Conservation (phyloP, 2,888 invertebrate genomes). For the Drosophila kambysellisi region DNA sequence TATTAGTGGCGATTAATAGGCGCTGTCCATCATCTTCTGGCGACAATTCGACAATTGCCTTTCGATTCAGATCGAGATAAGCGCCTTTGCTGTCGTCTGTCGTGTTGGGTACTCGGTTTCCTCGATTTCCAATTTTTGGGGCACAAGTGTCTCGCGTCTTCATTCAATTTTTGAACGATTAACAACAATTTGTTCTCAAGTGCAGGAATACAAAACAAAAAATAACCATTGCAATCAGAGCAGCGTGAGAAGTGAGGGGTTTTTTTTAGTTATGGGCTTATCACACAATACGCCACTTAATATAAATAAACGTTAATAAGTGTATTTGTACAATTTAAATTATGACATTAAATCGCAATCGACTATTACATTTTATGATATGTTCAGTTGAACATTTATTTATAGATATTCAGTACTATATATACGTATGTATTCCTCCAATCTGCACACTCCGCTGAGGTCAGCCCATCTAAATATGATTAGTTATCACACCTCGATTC, state of each 20-base stretch:
- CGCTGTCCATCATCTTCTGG: constrained; percentile 78
- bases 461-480: constrained; percentile 32
- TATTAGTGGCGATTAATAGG: constrained; percentile 82
- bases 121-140: constrained; percentile 1
- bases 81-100: constrained; percentile 33
- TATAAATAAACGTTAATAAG: constrained; percentile 79
- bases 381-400: constrained; percentile 24
- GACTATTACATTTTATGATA: constrained; percentile 18
- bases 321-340: constrained; percentile 79
- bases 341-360: constrained; percentile 63
- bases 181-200: constrained; percentile 54
- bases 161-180: constrained; percentile 71
- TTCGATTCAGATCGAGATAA: constrained; percentile 64
- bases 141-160: constrained; percentile 25
- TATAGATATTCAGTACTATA: constrained; percentile 11
- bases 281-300: constrained; percentile 73
- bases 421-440: neutral
- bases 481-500: constrained; percentile 29
- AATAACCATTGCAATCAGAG: neutral
- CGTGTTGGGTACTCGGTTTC: constrained; percentile 7
- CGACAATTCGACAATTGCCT: constrained; percentile 73
- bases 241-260: neutral
- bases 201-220: constrained; percentile 13
- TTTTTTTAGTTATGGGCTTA: constrained; percentile 45
- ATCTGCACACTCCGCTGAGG: constrained; percentile 32